Base-by-base conservation (phyloP, 2,888 invertebrate genomes). In the Drosophila kuntzei region DNA sequence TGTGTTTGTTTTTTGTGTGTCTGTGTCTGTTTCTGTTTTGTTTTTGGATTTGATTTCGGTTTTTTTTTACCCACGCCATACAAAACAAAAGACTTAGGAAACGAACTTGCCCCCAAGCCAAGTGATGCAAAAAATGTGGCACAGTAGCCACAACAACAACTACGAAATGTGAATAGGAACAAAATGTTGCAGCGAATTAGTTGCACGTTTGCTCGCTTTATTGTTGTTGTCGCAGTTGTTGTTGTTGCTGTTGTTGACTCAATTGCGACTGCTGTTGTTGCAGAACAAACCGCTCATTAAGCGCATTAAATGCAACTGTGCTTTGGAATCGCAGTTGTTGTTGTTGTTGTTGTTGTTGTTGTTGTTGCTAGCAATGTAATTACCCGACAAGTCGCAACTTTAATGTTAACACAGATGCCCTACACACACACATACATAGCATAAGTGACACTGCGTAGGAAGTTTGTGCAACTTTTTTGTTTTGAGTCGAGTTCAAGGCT, bases 201-300 rank as follows among this genome's bases (percentile, higher is more conserved):
- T 66, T 76, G 67, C 73, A 67, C 27, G 76, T 70, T 86, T 86
- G 76, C 71, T 76, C 55, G 64, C 66, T 57, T 54, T 72, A 69
- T 73, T 70, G 80, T 62, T 65, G 59, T 44, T 57, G 50, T 36
- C 18, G 27, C 46, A 32, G 57, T 12, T 39, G 50, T 2, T 20
- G 50, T 3, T 44, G 46, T 12, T 44, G 53, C 44, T 37, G 44
- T 41, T 46, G 49, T 60, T 46, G 53, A 43, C 29, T 62, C 59
- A 53, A 54, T 54, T 53, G 61, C 29, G 4, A 43, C 25, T 67
- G 72, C 39, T 65, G 63, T 72, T 80, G 77, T 82, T 82, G 79
- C 85, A 87, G 82, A 84, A 87, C 82, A 85, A 87, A 84, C 87
- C 81, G 68, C 83, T 87, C 83, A 87, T 83, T 83, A 87, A 70